A percentile compares a stretch with the other conserved stretches of the same genome.
Evolutionary conservation across 2,888 invertebrate species (phyloP).

Genomic region (Andricus curvator): DNA sequence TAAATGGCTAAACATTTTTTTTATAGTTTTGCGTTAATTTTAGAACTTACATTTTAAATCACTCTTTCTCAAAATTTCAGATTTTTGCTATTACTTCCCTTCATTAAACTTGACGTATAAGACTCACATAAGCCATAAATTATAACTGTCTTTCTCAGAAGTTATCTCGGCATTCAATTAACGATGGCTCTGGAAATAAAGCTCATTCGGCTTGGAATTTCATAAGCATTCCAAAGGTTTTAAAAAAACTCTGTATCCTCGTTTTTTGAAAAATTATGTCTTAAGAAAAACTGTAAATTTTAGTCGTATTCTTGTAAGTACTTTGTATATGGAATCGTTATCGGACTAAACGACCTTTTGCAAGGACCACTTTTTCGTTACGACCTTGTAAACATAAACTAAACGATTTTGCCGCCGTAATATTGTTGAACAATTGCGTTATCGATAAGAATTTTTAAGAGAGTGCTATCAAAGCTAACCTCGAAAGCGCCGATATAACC

Average conservation of each 20-base stretch:
- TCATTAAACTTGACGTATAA: neutral
- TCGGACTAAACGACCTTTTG: neutral
- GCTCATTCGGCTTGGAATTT: neutral
- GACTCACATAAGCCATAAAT: neutral
- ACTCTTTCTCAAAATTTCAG: neutral
- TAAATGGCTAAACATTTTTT: neutral
- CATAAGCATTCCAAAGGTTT: neutral
- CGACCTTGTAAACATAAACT: conserved; percentile 35
- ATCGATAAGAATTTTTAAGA: conserved; percentile 31
- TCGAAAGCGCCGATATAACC: conserved; percentile 12
- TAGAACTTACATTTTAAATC: neutral
- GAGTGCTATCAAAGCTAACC: conserved; percentile 22
- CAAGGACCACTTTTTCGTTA: conserved; percentile 21
- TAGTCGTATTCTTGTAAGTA: neutral
- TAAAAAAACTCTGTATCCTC: too few species aligned
- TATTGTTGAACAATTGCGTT: conserved; percentile 21
- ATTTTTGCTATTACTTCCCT: neutral
- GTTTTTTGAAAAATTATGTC: neutral
- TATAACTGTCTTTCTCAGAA: neutral
- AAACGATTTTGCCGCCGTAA: neutral
- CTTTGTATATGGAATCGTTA: neutral
- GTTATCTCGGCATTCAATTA: neutral
- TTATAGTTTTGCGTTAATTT: neutral
- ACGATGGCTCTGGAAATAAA: neutral
- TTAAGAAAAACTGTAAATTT: neutral